Percentiles rank a stretch among this genome's conserved stretches.
Conservation (phyloP, 2,797 vertebrate genomes). For the Macroramphosus scolopax region DNA sequence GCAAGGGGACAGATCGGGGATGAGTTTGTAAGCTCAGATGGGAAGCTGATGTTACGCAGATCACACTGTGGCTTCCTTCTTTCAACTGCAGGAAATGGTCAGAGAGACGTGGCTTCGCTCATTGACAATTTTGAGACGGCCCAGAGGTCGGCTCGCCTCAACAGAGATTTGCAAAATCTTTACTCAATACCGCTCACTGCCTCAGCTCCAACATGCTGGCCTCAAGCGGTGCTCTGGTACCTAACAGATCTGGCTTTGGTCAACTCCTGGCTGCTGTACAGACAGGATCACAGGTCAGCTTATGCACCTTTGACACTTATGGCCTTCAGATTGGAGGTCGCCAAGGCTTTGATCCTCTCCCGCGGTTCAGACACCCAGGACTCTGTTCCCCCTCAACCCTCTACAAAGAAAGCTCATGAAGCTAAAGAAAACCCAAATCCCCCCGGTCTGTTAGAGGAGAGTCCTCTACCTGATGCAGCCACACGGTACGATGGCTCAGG, state of each 20-base stretch:
- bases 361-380: constrained; percentile 67
- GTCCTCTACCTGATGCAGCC: constrained; percentile 71
- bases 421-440: constrained; percentile 50
- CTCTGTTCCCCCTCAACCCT: constrained; percentile 68
- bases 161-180: constrained; percentile 73
- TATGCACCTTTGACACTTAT: constrained; percentile 69
- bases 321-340: constrained; percentile 79
- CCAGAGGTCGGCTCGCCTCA: constrained; percentile 70
- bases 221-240: constrained; percentile 80
- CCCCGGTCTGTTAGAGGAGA: constrained; percentile 57
- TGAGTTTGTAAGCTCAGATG: constrained; percentile 81
- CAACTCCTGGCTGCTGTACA: constrained; percentile 79
- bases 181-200: constrained; percentile 72
- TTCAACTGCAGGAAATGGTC: constrained; percentile 72
- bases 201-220: constrained; percentile 68
- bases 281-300: constrained; percentile 40
- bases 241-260: constrained; percentile 77
- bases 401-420: constrained; percentile 42
- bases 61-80: constrained; percentile 80
- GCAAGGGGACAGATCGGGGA: constrained; percentile 78
- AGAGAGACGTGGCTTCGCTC: constrained; percentile 63
- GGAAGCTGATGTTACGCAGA: constrained; percentile 76
- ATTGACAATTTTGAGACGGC: constrained; percentile 75
- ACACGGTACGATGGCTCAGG: constrained; percentile 76
- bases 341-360: constrained; percentile 74